These are phyloP conservation scores for Camelus bactrianus DNA, from an alignment of 2,113 vertebrate species.

Conservation along the genomic window DNA sequence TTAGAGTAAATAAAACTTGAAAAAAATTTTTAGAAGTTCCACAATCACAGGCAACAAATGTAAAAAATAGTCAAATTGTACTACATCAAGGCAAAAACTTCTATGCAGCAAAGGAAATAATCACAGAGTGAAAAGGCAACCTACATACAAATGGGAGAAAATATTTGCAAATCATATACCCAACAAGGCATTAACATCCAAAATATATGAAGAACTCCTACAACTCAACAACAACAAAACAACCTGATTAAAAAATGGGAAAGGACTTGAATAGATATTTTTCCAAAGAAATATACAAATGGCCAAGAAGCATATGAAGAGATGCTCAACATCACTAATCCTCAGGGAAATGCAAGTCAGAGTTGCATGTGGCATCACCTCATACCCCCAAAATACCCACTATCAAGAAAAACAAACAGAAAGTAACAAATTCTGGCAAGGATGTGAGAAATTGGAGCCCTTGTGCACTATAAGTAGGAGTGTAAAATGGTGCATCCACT, in stretches of 20 bases:
- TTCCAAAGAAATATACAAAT: slow-evolving; percentile 16
- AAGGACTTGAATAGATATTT: not conserved
- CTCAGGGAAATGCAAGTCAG: not conserved
- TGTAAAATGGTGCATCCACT: not conserved
- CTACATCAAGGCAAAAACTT: not conserved
- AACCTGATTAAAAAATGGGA: not conserved
- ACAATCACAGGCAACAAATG: not conserved
- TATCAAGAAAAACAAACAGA: not conserved
- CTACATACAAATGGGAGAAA: not conserved
- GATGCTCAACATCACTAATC: not conserved
- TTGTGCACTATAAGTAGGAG: not conserved
- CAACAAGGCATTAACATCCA: not conserved
- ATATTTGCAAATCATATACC: not conserved
- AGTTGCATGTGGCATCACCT: not conserved
- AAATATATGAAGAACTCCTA: not conserved
- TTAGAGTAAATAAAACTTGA: not conserved
- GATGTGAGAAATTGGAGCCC: not conserved
- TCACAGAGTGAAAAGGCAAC: not conserved
- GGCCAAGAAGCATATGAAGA: not conserved
- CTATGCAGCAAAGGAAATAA: not conserved
- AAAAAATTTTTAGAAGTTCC: not conserved
- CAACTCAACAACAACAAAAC: not conserved
- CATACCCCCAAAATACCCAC: not conserved
- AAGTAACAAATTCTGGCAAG: not conserved
- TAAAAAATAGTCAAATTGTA: not conserved